Evolutionary conservation across 2,113 vertebrate genomes (phyloP).

Genomic region (Coptodon bakossiorum): DNA sequence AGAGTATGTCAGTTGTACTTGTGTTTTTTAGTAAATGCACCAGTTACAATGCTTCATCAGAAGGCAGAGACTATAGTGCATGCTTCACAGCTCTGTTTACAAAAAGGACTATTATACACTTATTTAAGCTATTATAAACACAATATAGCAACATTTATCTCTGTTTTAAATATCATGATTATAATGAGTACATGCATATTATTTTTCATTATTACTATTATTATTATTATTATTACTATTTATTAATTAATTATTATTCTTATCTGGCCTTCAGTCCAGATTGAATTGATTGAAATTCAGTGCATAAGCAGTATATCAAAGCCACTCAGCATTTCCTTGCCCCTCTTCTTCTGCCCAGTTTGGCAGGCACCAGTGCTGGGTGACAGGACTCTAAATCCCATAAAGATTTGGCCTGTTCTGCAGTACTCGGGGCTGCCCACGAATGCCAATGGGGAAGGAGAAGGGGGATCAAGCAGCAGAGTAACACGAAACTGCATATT

Average conservation of each 20-base stretch:
- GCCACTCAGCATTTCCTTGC: neutral
- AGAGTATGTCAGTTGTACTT: neutral
- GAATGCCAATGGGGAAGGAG: slow-evolving; percentile 1
- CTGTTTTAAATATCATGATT: neutral
- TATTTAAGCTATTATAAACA: neutral
- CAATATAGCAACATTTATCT: neutral
- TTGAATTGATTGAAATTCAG: neutral
- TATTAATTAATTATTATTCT: rapidly evolving
- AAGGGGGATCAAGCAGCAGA: neutral
- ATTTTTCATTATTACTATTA: neutral
- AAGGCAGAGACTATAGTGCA: neutral
- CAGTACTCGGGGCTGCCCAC: neutral
- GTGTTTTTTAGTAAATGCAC: neutral
- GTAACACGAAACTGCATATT: neutral
- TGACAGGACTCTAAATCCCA: neutral
- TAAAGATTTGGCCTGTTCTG: slow-evolving; percentile 14
- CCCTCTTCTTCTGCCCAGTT: neutral
- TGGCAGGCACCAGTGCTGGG: neutral
- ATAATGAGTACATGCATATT: neutral
- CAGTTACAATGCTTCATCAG: rapidly evolving
- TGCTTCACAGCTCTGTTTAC: neutral
- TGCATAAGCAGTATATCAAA: neutral
- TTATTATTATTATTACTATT: neutral
- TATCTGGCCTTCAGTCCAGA: neutral
- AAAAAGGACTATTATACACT: neutral